Base-by-base conservation (phyloP, 2,113 vertebrate species). In the Poecilia latipinna region DNA sequence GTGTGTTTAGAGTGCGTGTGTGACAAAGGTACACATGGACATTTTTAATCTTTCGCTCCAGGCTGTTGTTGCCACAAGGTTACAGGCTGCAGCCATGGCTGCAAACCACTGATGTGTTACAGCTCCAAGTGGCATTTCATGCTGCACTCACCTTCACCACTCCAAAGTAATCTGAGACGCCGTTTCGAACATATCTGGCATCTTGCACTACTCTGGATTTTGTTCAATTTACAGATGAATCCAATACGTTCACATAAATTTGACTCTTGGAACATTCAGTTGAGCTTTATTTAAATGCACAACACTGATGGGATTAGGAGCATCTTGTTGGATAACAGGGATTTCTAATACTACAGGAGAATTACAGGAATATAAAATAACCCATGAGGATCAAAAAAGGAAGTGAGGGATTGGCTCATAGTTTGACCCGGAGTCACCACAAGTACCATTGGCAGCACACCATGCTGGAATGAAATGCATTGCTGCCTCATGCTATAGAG, bases 1-100 rank as follows among this genome's bases (percentile, higher is more conserved):
- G 33, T 37, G 32, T 60, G 51, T 57, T 60, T 33, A 35, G 8
- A 28, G 63, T n/a, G n/a, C n/a, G 8, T 24, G 37, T 24, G 37
- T 48, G 19, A 44, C 37, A 29, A 48, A 28, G 66, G 68, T 17
- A 8, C 51, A 13, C 12, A 11, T 60, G 12, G 19, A 33, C 31
- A 33, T 33, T 65, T 65, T 73, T 60, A 60, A 70, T 61, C 22
- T 73, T 12, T 51, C 44, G 8, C 29, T n/a, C 11, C 61, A 64
- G 60, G 29, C 24, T 63, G 8, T 24, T 65, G 29, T 74, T 64
- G 31, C 42, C 44, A 72, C 12, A 39, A 28, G 6, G n/a, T 62
- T 61, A 26, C 35, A 37, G 54, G n/a, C n/a, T 70, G 71, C 24
- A 32, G 3, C 71, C 22, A 26, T 33, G 31, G 57, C 3, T n/a